A percentile compares a stretch with the other conserved stretches of the same genome.
These are phyloP conservation scores for Heliconius hermathena DNA, from an alignment of 1,140 invertebrate genomes.

Conservation along the genomic window DNA sequence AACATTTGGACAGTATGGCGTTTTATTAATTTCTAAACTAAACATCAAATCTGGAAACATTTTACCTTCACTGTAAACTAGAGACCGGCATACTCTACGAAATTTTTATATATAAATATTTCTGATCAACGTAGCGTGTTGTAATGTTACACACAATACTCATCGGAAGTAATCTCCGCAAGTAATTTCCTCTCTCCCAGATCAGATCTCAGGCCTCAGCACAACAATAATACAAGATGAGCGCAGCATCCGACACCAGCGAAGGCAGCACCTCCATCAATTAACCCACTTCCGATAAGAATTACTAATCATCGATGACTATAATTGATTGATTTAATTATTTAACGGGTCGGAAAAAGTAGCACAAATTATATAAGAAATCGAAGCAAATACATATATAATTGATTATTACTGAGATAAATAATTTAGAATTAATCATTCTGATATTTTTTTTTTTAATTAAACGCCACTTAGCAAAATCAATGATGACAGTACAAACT, in stretches of 20 bases:
- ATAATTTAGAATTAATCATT: neutral
- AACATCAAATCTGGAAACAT: too few relatives aligned
- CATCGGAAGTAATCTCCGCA: conserved; percentile 7
- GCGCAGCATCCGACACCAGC: neutral
- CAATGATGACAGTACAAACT: neutral
- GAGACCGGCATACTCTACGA: too few relatives aligned
- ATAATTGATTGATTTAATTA: conserved; percentile 7
- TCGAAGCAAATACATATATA: neutral
- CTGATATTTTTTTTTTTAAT: neutral
- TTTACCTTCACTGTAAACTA: too few relatives aligned
- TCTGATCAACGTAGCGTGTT: neutral
- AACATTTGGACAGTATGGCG: too few relatives aligned
- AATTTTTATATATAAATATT: neutral
- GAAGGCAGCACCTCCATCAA: neutral
- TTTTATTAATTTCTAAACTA: too few relatives aligned
- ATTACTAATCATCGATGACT: neutral
- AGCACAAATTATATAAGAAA: neutral
- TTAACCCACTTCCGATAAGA: conserved; percentile 2
- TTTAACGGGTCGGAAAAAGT: neutral
- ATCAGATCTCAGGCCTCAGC: neutral
- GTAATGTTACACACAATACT: neutral
- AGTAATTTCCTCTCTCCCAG: conserved; percentile 1
- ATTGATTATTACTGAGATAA: neutral
- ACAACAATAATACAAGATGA: neutral
- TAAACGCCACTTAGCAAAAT: neutral